A percentile compares a stretch with the other conserved stretches of the same genome.
Conservation (phyloP, 2,888 invertebrate genomes). For the Amiota mariae region DNA sequence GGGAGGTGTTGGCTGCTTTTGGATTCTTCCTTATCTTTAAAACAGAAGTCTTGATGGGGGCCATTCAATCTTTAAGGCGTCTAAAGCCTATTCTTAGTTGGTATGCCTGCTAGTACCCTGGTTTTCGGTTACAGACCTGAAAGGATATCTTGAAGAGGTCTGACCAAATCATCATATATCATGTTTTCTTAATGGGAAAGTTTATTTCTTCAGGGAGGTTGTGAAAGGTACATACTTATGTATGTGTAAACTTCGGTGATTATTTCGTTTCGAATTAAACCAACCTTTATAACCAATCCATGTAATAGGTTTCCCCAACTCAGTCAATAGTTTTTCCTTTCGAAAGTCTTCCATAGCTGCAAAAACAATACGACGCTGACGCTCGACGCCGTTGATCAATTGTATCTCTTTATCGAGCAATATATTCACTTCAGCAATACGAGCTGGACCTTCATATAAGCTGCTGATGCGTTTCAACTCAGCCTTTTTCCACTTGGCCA, state of each 20-base stretch:
- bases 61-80: too few relatives aligned
- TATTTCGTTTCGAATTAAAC: background rate
- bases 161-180: too few relatives aligned
- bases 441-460: slow-evolving; percentile 80
- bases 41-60: too few relatives aligned
- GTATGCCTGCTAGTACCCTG: too few relatives aligned
- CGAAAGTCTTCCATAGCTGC: slow-evolving; percentile 78
- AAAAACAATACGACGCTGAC: slow-evolving; percentile 78
- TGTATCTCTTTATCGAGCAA: slow-evolving; percentile 83
- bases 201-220: too few relatives aligned
- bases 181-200: too few relatives aligned
- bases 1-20: too few relatives aligned
- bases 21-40: too few relatives aligned
- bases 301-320: slow-evolving; percentile 82
- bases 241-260: background rate
- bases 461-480: slow-evolving; percentile 79
- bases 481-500: slow-evolving; percentile 71
- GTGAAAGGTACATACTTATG: too few relatives aligned
- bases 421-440: slow-evolving; percentile 81
- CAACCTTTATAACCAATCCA: slow-evolving; percentile 84
- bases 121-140: too few relatives aligned
- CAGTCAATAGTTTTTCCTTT: slow-evolving; percentile 79
- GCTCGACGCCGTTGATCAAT: slow-evolving; percentile 77
- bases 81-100: too few relatives aligned
- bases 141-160: too few relatives aligned